These are phyloP conservation scores for Drosophila mayri DNA, from an alignment of 1,140 invertebrate species.

Conservation along the genomic window DNA sequence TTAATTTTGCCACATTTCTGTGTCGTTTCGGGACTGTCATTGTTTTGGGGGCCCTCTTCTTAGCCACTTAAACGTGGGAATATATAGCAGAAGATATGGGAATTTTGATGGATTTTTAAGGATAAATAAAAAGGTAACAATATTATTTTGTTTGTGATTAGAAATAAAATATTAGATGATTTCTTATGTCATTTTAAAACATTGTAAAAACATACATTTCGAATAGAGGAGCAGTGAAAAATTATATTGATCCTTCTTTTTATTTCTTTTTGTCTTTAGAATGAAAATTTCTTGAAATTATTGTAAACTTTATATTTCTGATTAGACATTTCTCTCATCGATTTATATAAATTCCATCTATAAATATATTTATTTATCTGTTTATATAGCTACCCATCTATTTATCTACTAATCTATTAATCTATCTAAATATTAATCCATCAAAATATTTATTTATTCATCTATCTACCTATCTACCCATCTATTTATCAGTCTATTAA, in stretches of 20 bases:
- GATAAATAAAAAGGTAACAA: background rate
- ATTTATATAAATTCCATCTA: too few species aligned
- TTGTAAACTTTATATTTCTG: too few species aligned
- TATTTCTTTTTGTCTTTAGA: too few species aligned
- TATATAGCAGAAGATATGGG: background rate
- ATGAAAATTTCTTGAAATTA: too few species aligned
- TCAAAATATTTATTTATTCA: too few species aligned
- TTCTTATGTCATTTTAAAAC: too few species aligned
- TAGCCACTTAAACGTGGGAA: background rate
- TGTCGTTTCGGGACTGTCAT: constrained; percentile 30
- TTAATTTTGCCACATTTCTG: constrained; percentile 64
- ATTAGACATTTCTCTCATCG: too few species aligned
- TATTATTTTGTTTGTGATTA: background rate
- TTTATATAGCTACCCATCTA: background rate
- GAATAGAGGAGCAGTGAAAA: too few species aligned
- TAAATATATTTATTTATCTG: background rate
- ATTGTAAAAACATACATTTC: too few species aligned
- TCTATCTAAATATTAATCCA: too few species aligned
- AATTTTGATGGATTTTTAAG: background rate
- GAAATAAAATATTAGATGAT: background rate
- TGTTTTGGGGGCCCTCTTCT: constrained; percentile 27
- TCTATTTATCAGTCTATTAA: background rate
- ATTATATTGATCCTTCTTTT: too few species aligned
- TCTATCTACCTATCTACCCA: background rate
- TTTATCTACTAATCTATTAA: background rate